These are phyloP conservation scores for Limnephilus auricula DNA, from an alignment of 2,888 invertebrate species.

Conservation along the genomic window DNA sequence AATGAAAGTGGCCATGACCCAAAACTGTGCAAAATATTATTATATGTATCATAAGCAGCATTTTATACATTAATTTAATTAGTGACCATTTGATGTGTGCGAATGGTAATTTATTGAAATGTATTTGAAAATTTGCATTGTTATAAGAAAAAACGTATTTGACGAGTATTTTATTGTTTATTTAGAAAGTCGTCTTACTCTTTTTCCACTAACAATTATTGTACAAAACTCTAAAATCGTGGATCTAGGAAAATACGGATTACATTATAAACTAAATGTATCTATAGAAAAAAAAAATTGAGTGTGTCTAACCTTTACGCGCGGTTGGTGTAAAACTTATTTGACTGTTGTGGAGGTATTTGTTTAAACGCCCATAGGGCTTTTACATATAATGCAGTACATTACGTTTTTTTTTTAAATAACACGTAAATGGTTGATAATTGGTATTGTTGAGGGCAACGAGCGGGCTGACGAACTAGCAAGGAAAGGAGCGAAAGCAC, in stretches of 20 bases:
- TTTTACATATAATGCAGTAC: no score
- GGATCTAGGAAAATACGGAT: not conserved
- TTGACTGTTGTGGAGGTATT: no score
- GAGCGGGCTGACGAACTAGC: no score
- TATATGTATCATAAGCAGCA: not conserved
- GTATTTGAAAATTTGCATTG: not conserved
- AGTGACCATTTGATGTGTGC: not conserved
- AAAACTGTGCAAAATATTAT: not conserved
- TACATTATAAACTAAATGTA: no score
- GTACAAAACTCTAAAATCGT: not conserved
- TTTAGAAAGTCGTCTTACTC: not conserved
- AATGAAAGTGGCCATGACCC: not conserved
- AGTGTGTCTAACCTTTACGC: no score
- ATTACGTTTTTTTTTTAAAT: no score
- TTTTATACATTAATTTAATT: not conserved
- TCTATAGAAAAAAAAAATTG: no score
- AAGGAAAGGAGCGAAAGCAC: no score
- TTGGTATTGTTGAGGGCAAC: no score
- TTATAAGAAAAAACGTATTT: not conserved
- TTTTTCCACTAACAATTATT: not conserved
- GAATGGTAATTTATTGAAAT: not conserved
- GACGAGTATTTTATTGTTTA: not conserved
- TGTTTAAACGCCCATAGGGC: no score
- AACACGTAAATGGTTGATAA: no score
- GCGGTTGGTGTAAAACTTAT: no score